phyloP scores from a whole-genome alignment of 2,888 invertebrate species.

The Subacronicta megacephala region DNA sequence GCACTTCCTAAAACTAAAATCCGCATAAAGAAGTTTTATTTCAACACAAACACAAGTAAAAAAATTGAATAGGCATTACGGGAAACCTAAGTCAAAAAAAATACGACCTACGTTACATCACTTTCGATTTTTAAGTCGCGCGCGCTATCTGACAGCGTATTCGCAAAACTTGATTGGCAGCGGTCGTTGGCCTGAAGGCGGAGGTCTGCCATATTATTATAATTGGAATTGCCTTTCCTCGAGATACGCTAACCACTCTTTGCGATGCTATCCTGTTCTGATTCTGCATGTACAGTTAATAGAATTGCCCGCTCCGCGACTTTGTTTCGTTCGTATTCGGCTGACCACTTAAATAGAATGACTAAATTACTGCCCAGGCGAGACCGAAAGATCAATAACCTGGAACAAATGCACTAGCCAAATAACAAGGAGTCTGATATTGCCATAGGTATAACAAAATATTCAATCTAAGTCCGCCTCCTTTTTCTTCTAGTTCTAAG shows the following conservation, averaged over 20 bases:
- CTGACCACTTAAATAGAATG: constrained; percentile 30
- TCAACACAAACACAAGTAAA: neutral
- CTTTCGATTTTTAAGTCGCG: constrained; percentile 43
- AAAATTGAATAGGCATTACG: constrained; percentile 3
- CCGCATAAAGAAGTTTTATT: too few relatives aligned
- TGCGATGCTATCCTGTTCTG: constrained; percentile 15
- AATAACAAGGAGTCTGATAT: neutral
- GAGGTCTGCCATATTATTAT: constrained; percentile 32
- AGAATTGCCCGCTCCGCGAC: constrained; percentile 4
- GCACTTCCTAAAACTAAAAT: too few relatives aligned
- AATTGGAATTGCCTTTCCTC: constrained; percentile 45
- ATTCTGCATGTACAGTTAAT: neutral
- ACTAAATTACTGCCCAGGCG: constrained; percentile 9
- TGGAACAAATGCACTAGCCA: neutral
- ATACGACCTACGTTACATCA: neutral
- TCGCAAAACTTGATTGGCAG: constrained; percentile 56
- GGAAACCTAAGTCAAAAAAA: constrained; percentile 3
- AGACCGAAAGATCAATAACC: constrained; percentile 14
- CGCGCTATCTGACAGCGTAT: constrained; percentile 18
- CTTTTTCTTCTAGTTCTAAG: too few relatives aligned
- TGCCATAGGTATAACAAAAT: neutral
- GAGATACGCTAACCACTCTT: constrained; percentile 39
- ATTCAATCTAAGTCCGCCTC: too few relatives aligned
- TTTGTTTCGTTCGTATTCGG: constrained; percentile 4
- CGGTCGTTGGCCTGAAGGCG: constrained; percentile 47